Evolutionary conservation across 2,797 vertebrate genomes (phyloP).

Genomic region (Merluccius polli): DNA sequence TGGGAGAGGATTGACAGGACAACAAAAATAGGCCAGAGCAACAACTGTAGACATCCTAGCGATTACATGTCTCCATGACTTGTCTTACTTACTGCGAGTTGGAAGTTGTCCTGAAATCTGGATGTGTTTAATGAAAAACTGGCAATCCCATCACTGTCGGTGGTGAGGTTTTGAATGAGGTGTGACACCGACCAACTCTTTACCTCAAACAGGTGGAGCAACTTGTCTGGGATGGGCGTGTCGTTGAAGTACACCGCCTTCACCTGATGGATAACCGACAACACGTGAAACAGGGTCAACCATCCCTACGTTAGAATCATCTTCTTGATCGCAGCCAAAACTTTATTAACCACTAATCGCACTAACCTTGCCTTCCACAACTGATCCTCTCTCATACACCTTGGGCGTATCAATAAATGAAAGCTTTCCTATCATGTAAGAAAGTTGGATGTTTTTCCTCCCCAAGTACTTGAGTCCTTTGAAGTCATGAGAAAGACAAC

Average conservation of each 20-base stretch:
- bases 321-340: not conserved
- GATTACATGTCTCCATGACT: not conserved
- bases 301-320: not conserved
- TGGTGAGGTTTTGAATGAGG: constrained; percentile 55
- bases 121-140: constrained; percentile 51
- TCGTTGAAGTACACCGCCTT: constrained; percentile 52
- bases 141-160: constrained; percentile 54
- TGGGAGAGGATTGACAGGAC: not conserved
- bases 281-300: not conserved
- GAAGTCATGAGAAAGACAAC: not conserved
- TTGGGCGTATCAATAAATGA: constrained; percentile 55
- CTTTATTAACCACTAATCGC: not conserved
- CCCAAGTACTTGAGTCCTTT: constrained; percentile 28
- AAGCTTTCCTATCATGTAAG: constrained; percentile 52
- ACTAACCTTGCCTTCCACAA: constrained; percentile 60
- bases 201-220: constrained; percentile 50
- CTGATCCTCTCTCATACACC: constrained; percentile 37
- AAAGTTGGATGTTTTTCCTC: constrained; percentile 6
- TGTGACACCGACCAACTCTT: constrained; percentile 10
- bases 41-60: not conserved
- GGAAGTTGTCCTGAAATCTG: not conserved
- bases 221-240: constrained; percentile 42
- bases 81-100: constrained; percentile 39
- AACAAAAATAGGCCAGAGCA: not conserved
- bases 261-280: constrained; percentile 48